Base-by-base conservation (phyloP, 2,113 vertebrate genomes). In the Scatophagus argus region DNA sequence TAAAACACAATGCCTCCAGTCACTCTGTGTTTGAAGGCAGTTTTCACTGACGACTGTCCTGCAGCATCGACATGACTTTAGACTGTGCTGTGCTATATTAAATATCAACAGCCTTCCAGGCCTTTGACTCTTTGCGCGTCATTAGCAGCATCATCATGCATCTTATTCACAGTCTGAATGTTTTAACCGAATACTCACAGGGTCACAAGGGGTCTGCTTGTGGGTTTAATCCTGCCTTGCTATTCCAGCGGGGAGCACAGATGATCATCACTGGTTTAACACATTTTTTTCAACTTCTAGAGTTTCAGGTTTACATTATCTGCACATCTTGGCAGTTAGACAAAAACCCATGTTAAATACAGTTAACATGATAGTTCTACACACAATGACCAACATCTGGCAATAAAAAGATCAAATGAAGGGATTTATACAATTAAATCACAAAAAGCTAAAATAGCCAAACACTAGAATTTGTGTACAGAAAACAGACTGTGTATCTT, bases 101-200 rank as follows among this genome's bases (percentile, higher is more conserved):
- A 87, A 91, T 79, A 84, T 89, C 88, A 86, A 78, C 84, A 74
- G 80, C 77, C 87, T 88, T 78, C 91, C 83, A 87, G 77, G 56
- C 72, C 58, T 81, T 38, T 47, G 87, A 44, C 68, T 88, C 68
- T 49, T 25, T 67, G 39, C 77, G 61, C 58, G 25, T 82, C 63
- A 31, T 62, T 74, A 72, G 32, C 43, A 49, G 9, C 25, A 19
- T 8, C 39, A 39, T 32, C n/a, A 6, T 9, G 6, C 34, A 36
- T n/a, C 5, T 44, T 13, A 36, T 38, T 23, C 66, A n/a, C n/a
- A 34, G 16, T 36, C 29, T 60, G 16, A 25, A 38, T 16, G 25
- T 17, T 8, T 17, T 14, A 12, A 17, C 21, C 8, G 38, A 16
- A 43, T 3, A 27, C 74, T 65, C 41, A 34, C 49, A 23, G 16